These are phyloP conservation scores for Lophura nycthemera DNA, from an alignment of 2,113 vertebrate genomes.

Conservation along the genomic window DNA sequence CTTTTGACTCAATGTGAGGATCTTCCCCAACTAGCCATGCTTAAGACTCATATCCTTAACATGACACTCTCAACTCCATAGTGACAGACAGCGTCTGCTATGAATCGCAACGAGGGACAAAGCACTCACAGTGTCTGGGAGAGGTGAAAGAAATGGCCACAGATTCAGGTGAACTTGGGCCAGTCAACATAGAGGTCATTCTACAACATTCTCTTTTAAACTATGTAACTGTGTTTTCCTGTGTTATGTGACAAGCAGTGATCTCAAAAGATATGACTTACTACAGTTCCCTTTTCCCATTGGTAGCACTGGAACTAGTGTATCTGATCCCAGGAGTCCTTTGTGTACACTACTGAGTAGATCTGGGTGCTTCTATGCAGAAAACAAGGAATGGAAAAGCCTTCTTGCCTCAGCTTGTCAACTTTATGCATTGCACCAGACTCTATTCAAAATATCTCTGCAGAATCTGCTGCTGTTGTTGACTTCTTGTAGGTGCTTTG, in stretches of 20 bases:
- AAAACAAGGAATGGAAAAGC: not conserved
- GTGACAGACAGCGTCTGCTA: not conserved
- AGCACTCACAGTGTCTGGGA: not conserved
- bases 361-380: not conserved
- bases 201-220: not conserved
- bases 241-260: not conserved
- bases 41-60: too few relatives aligned
- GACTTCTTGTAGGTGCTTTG: not conserved
- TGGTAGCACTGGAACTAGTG: not conserved
- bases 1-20: not conserved
- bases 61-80: not conserved
- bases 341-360: not conserved
- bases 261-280: not conserved
- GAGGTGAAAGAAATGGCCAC: not conserved
- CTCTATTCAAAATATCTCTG: not conserved
- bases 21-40: too few relatives aligned
- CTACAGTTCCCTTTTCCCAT: not conserved
- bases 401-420: not conserved
- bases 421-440: not conserved
- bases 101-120: not conserved
- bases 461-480: not conserved
- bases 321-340: not conserved
- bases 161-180: not conserved
- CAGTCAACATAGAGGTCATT: accelerated
- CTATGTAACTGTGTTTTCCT: not conserved